Base-by-base conservation (phyloP, 2,888 invertebrate species). In the Oscheius sp. region DNA sequence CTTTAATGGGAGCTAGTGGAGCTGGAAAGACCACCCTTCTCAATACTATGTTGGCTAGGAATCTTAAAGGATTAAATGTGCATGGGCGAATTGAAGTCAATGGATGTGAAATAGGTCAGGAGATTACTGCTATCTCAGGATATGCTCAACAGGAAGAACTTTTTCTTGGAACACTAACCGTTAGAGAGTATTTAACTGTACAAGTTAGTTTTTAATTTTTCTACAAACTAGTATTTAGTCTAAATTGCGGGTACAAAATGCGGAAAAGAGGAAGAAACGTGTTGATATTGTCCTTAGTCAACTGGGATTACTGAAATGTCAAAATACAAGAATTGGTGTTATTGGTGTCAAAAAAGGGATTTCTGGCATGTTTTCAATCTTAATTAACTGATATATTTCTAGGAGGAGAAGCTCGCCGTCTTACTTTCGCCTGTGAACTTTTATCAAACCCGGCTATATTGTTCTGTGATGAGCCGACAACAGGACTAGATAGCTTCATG, bases 401-500 rank as follows among this genome's bases (percentile, higher is more conserved):
- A 0, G 97, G 97, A 0, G 97, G 97, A n/a, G 85, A 85, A 68
- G 75, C 80, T 33, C 75, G 83, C 22, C 78, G 85, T 45, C 70
- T 85, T 22, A 93, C 95, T 0, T 95, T 98, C 86, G 97, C 96
- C 20, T 93, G 94, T n/a, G 97, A 97, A 54, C 65, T 84, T 12
- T 70, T 84, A 49, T 96, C 95, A 0, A 93, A 97, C 88, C 97
- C 97, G 0, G 92, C 94, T 0, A 88, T 97, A 47, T 91, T 97
- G 90, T 94, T 97, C 86, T 95, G 95, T 86, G 97, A 97, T 85
- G 97, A 97, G 85, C 96, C 96, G 0, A 97, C 96, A 1, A 77
- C 71, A n/a, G 84, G 96, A 1, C 89, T 97, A 67, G 97, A 97
- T 87, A 94, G 95, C 0, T 95, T 93, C 84, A 96, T 95, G 94